Evolutionary conservation across 2,888 invertebrate genomes (phyloP).

Genomic region (Anaspis maculata): DNA sequence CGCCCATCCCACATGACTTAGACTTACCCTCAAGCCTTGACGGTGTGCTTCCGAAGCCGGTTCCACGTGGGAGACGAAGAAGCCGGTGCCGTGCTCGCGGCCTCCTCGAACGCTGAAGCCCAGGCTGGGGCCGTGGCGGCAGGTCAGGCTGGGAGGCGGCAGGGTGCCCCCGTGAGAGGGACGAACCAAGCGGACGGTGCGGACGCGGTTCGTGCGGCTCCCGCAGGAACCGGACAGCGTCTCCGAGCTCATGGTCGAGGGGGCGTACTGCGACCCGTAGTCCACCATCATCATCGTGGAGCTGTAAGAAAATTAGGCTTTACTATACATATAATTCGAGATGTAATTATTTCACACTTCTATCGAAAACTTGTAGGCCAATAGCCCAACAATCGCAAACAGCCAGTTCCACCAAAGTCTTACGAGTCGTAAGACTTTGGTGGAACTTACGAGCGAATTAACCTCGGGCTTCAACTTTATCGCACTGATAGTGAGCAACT

Average conservation of each 20-base stretch:
- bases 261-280: slow-evolving; percentile 32
- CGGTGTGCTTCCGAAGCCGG: slow-evolving; percentile 78
- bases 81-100: slow-evolving; percentile 83
- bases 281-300: slow-evolving; percentile 30
- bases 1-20: no score
- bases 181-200: slow-evolving; percentile 51
- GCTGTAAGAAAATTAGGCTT: slow-evolving; percentile 10
- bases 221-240: slow-evolving; percentile 42
- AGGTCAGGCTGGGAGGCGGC: slow-evolving; percentile 42
- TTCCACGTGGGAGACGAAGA: slow-evolving; percentile 84
- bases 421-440: no score
- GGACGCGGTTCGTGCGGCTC: slow-evolving; percentile 48
- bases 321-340: background rate
- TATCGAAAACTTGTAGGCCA: no score
- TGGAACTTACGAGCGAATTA: no score
- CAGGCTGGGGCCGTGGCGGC: slow-evolving; percentile 56
- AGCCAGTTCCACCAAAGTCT: no score
- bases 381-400: no score
- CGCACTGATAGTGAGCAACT: no score
- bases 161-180: slow-evolving; percentile 35
- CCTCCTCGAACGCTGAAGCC: slow-evolving; percentile 83
- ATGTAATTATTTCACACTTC: no score
- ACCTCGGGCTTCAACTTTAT: no score
- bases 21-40: slow-evolving; percentile 74
- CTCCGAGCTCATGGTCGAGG: slow-evolving; percentile 37